Evolutionary conservation across 2,797 vertebrate genomes (phyloP), one percentile per base, ranked within the genome.

Genomic region (Microchirus variegatus): DNA sequence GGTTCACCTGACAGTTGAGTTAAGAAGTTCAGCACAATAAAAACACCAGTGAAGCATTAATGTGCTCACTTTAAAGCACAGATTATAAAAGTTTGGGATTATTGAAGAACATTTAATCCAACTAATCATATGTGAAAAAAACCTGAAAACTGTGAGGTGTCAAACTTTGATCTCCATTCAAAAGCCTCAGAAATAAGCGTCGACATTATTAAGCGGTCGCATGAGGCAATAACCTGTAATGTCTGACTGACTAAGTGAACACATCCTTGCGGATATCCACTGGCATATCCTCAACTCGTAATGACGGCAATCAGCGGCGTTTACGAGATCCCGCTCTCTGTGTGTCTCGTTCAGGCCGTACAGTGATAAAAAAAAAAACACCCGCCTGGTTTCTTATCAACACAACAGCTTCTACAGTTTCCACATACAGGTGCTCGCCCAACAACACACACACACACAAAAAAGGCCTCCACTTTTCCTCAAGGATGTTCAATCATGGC

Each of bases 281-380:
- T 70, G 72, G 68, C 75, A 83, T 44, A 72, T 82, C 73, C 69
- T 84, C 73, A 67, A 62, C 77, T 81, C 75, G 38, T 76, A 78
- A 90, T 70, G 80, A 83, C 53, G 36, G 61, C 72, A 85, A 81
- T 86, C 82, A 76, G 58, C 22, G 0, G 13, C 45, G 65, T 88
- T 89, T 87, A 89, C 70, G 77, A 81, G 82, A 52, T 81, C 65
- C 69, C 75, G 73, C 57, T 63, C 57, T 63, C 77, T 68, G 49
- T 6, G 48, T 43, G 42, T 77, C 76, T 70, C 73, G 64, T 69
- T 77, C 53, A 67, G 67, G 22, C 42, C 36, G 8, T 71, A 46
- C 79, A 83, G 85, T 87, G 79, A 89, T 84, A 75, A 84, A n/a
- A n/a, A n/a, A n/a, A n/a, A n/a, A n/a, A 36, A 55, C 2, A n/a